phyloP scores from a whole-genome alignment of 2,113 vertebrate genomes.

The Microtus pennsylvanicus region DNA sequence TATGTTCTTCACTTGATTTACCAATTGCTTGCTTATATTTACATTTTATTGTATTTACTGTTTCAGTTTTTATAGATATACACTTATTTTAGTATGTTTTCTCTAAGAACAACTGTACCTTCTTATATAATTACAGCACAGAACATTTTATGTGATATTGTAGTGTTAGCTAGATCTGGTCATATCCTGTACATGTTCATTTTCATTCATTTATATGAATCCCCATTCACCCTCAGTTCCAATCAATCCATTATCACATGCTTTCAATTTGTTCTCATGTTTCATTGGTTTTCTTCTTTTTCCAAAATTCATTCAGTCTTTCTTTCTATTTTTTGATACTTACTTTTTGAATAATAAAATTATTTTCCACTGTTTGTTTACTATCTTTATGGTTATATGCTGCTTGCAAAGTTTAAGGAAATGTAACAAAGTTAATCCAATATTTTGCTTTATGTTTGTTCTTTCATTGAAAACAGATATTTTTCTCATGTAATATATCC shows the following conservation, averaged over 20 bases:
- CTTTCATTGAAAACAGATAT: not conserved
- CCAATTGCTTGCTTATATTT: slow-evolving; percentile 20
- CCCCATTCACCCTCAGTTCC: not conserved
- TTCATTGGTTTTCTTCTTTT: not conserved
- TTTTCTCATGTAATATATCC: not conserved
- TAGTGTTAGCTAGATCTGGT: not conserved
- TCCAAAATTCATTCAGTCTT: not conserved
- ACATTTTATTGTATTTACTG: slow-evolving; percentile 17
- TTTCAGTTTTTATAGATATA: not conserved
- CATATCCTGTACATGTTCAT: not conserved
- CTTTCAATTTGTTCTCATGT: slow-evolving; percentile 17
- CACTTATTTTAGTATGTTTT: not conserved
- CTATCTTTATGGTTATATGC: slow-evolving; percentile 17
- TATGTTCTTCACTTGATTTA: not conserved
- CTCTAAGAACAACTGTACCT: not conserved
- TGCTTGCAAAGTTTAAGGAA: slow-evolving; percentile 6
- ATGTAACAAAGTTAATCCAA: not conserved
- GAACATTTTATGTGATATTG: not conserved
- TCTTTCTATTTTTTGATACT: slow-evolving; percentile 51
- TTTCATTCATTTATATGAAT: not conserved
- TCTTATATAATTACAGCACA: not conserved
- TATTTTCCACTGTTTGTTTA: not conserved
- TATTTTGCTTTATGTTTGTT: not conserved
- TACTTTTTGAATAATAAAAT: slow-evolving; percentile 41
- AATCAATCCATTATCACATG: not conserved